Base-by-base conservation (phyloP, 2,797 vertebrate genomes). In the Megaceryle alcyon region DNA sequence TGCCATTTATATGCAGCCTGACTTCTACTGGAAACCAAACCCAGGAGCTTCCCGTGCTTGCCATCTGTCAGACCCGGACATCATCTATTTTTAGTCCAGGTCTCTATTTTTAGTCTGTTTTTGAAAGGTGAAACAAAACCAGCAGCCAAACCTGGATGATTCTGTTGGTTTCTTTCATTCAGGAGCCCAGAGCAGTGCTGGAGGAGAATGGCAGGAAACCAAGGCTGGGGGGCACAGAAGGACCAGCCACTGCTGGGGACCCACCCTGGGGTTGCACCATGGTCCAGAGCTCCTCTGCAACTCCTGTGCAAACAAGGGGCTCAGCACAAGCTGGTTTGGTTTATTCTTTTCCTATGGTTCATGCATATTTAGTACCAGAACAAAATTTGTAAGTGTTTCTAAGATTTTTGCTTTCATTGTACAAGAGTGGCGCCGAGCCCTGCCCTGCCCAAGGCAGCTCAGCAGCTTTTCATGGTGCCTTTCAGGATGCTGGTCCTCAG, bases 191-290 rank as follows among this genome's bases (percentile, higher is more conserved):
- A 59, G 82, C 82, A 26, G 64, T 2, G 6, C 49, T 39, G 59
- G 61, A 94, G 95, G 95, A 97, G 96, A 98, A 98, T 97, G 53
- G 87, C 96, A 96, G 98, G 98, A 98, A 98, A 91, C 69, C 9
- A 92, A 86, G 26, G 19, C 13, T 5, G n/a, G 69, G 39, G 56
- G 63, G 8, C 5, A 2, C 9, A 1, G 37, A 20, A 48, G 17
- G 26, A 49, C 51, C 8, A 2, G 43, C n/a, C 11, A 3, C 20
- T 6, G 2, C 4, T 4, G 7, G 31, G 53, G 18, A 49, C 29
- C 44, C 43, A 8, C 61, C 22, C 0, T 2, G 63, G 49, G 37
- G 68, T 77, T 22, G 39, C 44, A 18, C 31, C 59, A 0, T 1
- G 60, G 39, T 9, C 61, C 39, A 7, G 53, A 26, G 46, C 35